A percentile compares a stretch with the other conserved stretches of the same genome.
These are phyloP conservation scores for Gymnoscopelus microlampas DNA, from an alignment of 2,797 vertebrate species.

Conservation along the genomic window DNA sequence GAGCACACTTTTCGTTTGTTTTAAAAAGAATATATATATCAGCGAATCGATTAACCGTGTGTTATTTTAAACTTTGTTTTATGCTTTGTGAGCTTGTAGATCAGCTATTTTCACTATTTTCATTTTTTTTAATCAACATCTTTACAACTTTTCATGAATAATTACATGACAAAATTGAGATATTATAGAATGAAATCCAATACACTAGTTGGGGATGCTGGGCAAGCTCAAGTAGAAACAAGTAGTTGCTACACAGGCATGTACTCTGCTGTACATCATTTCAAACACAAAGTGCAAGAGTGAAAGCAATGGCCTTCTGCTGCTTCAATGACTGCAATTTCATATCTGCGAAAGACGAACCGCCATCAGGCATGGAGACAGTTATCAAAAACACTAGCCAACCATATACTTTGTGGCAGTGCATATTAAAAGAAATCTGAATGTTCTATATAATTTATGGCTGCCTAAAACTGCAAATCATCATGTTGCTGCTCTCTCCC, in stretches of 20 bases:
- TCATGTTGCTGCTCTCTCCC: conserved; percentile 70
- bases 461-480: conserved; percentile 81
- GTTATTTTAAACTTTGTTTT: too few species aligned
- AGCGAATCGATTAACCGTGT: too few species aligned
- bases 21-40: too few species aligned
- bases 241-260: conserved; percentile 21
- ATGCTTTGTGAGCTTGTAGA: too few species aligned
- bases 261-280: conserved; percentile 32
- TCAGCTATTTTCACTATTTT: too few species aligned
- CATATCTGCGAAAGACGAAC: conserved; percentile 70
- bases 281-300: conserved; percentile 39
- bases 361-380: conserved; percentile 80
- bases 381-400: conserved; percentile 76
- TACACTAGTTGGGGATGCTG: conserved; percentile 1
- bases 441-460: conserved; percentile 83
- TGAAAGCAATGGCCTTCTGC: conserved; percentile 51
- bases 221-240: conserved; percentile 6
- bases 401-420: conserved; percentile 83
- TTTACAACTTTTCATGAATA: too few species aligned
- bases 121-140: too few species aligned
- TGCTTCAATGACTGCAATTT: conserved; percentile 62
- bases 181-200: conserved; percentile 9
- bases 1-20: too few species aligned
- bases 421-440: conserved; percentile 82
- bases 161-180: too few species aligned